phyloP scores from a whole-genome alignment of 2,888 invertebrate species.

The Tigriopus californicus region DNA sequence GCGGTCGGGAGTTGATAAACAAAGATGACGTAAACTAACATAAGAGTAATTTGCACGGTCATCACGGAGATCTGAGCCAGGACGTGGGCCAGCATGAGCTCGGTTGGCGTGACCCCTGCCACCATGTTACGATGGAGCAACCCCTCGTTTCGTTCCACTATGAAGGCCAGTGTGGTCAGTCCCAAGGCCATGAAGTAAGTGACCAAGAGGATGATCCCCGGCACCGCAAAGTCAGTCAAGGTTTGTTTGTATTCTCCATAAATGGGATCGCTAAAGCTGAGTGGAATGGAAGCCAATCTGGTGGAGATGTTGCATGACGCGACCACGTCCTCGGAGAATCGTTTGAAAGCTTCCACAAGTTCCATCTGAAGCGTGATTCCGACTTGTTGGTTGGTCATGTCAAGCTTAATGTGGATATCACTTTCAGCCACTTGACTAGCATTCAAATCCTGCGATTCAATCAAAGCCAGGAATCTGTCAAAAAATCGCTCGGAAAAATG shows the following conservation, averaged over 20 bases:
- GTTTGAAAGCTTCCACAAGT: conserved; percentile 4
- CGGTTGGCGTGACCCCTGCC: conserved; percentile 27
- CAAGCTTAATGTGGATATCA: conserved; percentile 22
- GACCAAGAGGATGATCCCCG: conserved; percentile 26
- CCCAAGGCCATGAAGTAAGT: conserved; percentile 32
- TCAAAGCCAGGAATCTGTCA: conserved; percentile 17
- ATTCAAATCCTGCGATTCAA: neutral
- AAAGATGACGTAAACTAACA: conserved; percentile 26
- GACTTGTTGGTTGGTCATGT: conserved; percentile 23
- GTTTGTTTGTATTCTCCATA: conserved; percentile 46
- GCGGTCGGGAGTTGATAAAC: conserved; percentile 24
- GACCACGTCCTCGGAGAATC: neutral
- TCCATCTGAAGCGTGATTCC: neutral
- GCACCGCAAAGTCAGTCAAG: conserved; percentile 33
- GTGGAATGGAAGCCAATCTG: neutral
- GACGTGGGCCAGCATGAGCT: conserved; percentile 29
- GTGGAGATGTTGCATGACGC: neutral
- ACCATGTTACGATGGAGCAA: conserved; percentile 27
- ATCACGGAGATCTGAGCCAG: conserved; percentile 29
- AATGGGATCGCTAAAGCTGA: conserved; percentile 60
- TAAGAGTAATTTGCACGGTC: conserved; percentile 26
- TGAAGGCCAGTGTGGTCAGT: conserved; percentile 27
- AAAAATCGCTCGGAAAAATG: conserved; percentile 25
- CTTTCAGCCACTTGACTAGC: conserved; percentile 21
- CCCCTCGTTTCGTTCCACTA: conserved; percentile 25